Percentiles rank a stretch among this genome's conserved stretches.
phyloP scores from a whole-genome alignment of 2,797 vertebrate genomes.

The Sebastes jordani region DNA sequence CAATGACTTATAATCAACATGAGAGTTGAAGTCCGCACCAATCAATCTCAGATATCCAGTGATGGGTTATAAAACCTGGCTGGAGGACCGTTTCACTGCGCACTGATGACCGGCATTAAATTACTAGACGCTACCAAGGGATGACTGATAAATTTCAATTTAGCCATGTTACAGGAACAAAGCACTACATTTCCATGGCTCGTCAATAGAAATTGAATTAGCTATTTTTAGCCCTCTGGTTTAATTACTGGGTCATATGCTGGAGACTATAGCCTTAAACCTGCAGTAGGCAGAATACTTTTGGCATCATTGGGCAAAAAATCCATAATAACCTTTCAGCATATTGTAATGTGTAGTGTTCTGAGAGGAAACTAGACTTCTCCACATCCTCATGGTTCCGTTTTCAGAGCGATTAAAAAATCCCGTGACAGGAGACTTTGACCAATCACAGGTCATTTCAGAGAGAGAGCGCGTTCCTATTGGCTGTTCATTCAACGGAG shows the following conservation, averaged over 20 bases:
- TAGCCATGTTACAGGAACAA: slow-evolving; percentile 60
- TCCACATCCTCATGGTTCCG: rapidly evolving
- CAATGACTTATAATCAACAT: slow-evolving; percentile 58
- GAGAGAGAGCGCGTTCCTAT: rapidly evolving
- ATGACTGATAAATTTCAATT: slow-evolving; percentile 65
- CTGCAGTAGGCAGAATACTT: no score
- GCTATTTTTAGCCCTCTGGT: slow-evolving; percentile 48
- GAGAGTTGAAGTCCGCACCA: slow-evolving; percentile 12
- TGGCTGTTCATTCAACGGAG: no score
- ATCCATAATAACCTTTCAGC: no score
- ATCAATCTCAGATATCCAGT: slow-evolving; percentile 57
- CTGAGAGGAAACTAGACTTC: no score
- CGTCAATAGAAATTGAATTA: slow-evolving; percentile 60
- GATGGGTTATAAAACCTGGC: slow-evolving; percentile 53
- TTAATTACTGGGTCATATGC: slow-evolving; percentile 53
- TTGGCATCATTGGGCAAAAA: no score
- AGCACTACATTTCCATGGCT: slow-evolving; percentile 52
- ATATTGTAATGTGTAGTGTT: no score
- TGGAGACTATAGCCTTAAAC: not conserved
- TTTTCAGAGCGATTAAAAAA: no score
- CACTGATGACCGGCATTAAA: slow-evolving; percentile 63
- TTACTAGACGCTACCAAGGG: slow-evolving; percentile 41
- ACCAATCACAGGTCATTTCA: no score
- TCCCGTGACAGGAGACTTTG: no score
- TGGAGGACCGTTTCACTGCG: slow-evolving; percentile 27